Conservation (phyloP, 2,797 vertebrate species). For the Haliaeetus albicilla region DNA sequence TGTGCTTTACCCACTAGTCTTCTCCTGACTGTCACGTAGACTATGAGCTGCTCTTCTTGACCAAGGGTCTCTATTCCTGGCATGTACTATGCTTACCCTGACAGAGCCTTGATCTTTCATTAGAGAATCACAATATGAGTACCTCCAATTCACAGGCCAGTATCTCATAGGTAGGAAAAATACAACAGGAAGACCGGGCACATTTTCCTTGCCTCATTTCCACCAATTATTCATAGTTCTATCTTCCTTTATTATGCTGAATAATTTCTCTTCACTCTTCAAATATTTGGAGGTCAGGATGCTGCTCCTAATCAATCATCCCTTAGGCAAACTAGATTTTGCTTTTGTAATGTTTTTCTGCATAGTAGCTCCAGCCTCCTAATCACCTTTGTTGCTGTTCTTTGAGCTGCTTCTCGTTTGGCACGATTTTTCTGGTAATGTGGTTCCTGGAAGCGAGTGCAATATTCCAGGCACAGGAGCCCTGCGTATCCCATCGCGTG, state of each 20-base stretch:
- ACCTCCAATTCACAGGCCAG: neutral
- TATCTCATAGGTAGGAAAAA: neutral
- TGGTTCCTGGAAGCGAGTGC: neutral
- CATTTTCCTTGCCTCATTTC: conserved; percentile 9
- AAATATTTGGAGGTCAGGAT: neutral
- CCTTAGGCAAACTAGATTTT: conserved; percentile 21
- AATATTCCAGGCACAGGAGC: neutral
- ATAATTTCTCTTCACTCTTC: neutral
- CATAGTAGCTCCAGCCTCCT: neutral
- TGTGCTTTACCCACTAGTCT: neutral
- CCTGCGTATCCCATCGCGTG: neutral
- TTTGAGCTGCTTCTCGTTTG: neutral
- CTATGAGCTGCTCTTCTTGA: neutral
- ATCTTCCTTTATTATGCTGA: neutral
- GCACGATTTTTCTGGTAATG: neutral
- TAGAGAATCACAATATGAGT: neutral
- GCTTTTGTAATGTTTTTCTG: conserved; percentile 17
- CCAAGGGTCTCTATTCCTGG: neutral
- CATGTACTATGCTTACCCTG: neutral
- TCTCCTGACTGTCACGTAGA: neutral
- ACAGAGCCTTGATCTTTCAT: neutral
- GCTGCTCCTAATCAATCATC: conserved; percentile 7
- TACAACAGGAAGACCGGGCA: neutral
- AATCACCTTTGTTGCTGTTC: neutral
- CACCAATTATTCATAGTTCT: neutral